A percentile compares a stretch with the other conserved stretches of the same genome.
Conservation (phyloP, 2,888 invertebrate genomes). For the Eurytoma californica region DNA sequence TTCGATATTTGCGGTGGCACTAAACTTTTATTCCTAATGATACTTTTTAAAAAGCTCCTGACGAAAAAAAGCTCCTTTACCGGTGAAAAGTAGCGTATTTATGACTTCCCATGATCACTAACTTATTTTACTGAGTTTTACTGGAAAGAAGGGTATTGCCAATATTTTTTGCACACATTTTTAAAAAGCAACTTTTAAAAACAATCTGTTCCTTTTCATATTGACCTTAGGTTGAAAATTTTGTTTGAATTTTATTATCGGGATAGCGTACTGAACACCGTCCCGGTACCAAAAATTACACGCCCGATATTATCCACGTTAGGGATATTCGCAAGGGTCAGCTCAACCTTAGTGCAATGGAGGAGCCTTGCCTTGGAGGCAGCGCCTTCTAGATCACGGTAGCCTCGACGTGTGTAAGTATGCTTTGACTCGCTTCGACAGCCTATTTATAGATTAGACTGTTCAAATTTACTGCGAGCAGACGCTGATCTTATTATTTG, state of each 20-base stretch:
- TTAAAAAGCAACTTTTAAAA: too few relatives aligned
- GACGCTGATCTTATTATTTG: neutral
- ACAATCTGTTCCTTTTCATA: too few relatives aligned
- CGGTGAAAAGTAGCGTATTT: too few relatives aligned
- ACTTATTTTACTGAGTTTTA: too few relatives aligned
- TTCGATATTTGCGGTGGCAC: too few relatives aligned
- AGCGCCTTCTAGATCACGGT: slow-evolving; percentile 77
- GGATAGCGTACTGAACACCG: slow-evolving; percentile 74
- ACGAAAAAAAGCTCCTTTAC: too few relatives aligned
- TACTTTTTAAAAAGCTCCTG: too few relatives aligned
- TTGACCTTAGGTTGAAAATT: neutral
- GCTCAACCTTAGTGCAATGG: slow-evolving; percentile 79
- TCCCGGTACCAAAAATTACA: slow-evolving; percentile 73
- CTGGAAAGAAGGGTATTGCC: too few relatives aligned
- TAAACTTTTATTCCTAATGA: too few relatives aligned
- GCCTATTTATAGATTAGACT: neutral
- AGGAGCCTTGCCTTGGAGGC: slow-evolving; percentile 76
- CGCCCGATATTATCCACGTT: slow-evolving; percentile 77
- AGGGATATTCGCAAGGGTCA: slow-evolving; percentile 78
- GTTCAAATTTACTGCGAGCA: slow-evolving; percentile 4
- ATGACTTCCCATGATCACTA: too few relatives aligned
- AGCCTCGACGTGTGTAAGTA: slow-evolving; percentile 79
- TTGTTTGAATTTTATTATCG: slow-evolving; percentile 60
- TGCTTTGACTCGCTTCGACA: slow-evolving; percentile 61
- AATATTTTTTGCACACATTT: too few relatives aligned